Conservation (phyloP, 1,140 invertebrate genomes). For the Monomorium pharaonis region DNA sequence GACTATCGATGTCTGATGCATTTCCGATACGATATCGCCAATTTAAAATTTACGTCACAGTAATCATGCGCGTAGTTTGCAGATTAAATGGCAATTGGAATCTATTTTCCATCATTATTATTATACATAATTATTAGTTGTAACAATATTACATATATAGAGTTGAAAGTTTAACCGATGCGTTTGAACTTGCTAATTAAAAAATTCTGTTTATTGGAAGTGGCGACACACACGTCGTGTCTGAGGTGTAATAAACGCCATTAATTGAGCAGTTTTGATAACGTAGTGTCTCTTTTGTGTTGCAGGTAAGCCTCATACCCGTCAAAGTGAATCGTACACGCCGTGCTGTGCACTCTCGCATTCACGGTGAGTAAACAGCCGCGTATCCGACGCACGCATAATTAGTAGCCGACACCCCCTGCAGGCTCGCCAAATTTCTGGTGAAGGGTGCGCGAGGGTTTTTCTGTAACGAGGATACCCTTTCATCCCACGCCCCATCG, state of each 20-base stretch:
- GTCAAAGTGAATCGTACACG: constrained; percentile 64
- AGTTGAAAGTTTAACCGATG: neutral
- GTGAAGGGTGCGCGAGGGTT: constrained; percentile 41
- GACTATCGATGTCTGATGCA: neutral
- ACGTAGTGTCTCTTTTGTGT: constrained; percentile 74
- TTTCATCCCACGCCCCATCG: constrained; percentile 64
- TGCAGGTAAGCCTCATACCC: constrained; percentile 77
- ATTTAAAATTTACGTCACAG: constrained; percentile 67
- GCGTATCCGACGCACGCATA: constrained; percentile 79
- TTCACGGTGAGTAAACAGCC: constrained; percentile 82
- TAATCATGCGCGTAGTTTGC: constrained; percentile 28
- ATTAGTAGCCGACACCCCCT: constrained; percentile 81
- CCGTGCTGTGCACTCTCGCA: constrained; percentile 66
- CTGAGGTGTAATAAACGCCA: neutral
- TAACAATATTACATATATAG: neutral
- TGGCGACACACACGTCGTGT: neutral
- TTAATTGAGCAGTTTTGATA: constrained; percentile 66
- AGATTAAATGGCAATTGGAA: neutral
- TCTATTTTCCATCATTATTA: neutral
- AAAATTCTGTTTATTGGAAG: neutral
- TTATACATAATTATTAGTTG: neutral
- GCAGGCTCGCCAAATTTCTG: constrained; percentile 64
- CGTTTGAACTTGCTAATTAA: neutral
- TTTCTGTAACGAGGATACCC: constrained; percentile 73
- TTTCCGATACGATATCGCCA: constrained; percentile 14